Evolutionary conservation across 2,888 invertebrate species (phyloP).

Genomic region (Macaria notata): DNA sequence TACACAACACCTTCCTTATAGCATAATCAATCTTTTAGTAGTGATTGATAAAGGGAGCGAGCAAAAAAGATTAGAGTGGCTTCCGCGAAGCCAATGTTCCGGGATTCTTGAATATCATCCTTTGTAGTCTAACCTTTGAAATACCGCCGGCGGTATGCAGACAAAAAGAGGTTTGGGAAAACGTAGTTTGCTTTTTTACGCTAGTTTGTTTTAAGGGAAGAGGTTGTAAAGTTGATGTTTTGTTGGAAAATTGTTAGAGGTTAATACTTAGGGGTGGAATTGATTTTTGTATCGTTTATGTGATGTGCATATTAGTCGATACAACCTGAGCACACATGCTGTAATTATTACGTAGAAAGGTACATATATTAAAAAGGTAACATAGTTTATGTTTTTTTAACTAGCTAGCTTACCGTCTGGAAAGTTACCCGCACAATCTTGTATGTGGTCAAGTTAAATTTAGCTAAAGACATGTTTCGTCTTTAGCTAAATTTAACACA

Average conservation of each 20-base stretch:
- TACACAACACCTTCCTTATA: constrained; percentile 14
- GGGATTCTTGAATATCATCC: constrained; percentile 13
- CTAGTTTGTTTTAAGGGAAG: not conserved
- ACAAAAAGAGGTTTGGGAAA: not conserved
- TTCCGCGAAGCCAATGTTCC: constrained; percentile 12
- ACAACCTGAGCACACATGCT: too few relatives aligned
- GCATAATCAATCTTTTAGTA: constrained; percentile 18
- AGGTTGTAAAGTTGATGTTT: not conserved
- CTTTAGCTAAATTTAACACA: too few relatives aligned
- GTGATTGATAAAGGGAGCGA: constrained; percentile 16
- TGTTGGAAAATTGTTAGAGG: not conserved
- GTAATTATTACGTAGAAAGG: too few relatives aligned
- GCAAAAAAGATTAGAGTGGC: constrained; percentile 15
- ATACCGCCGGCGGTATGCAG: constrained; percentile 1
- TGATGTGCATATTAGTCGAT: too few relatives aligned
- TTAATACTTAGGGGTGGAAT: too few relatives aligned
- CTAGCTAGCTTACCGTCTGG: too few relatives aligned
- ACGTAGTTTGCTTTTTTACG: not conserved
- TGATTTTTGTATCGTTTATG: too few relatives aligned
- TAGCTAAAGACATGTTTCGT: too few relatives aligned
- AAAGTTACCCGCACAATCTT: too few relatives aligned
- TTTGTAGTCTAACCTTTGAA: constrained; percentile 9
- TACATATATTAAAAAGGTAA: too few relatives aligned
- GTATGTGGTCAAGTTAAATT: too few relatives aligned
- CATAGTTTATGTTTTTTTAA: too few relatives aligned